These are phyloP conservation scores for Ophioninae sp. DNA, from an alignment of 2,888 invertebrate species.

Conservation along the genomic window DNA sequence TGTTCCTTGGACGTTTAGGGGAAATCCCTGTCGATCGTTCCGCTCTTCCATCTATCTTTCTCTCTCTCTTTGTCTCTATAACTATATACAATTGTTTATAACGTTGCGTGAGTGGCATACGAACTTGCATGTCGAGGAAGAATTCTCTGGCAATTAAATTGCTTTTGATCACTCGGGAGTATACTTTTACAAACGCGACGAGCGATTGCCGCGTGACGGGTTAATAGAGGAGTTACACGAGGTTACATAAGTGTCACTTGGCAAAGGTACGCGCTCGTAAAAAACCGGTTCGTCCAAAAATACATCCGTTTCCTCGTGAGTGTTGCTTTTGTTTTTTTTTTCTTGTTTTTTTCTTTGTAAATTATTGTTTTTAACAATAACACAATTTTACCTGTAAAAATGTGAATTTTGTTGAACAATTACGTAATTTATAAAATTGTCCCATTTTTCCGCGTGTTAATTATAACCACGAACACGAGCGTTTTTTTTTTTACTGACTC, in stretches of 20 bases:
- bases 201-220: background rate
- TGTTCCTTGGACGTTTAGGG: constrained; percentile 17
- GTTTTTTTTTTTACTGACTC: background rate
- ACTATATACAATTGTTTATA: constrained; percentile 40
- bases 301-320: background rate
- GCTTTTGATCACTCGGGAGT: background rate
- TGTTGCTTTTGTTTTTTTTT: background rate
- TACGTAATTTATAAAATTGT: background rate
- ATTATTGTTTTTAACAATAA: background rate
- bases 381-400: background rate
- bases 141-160: background rate
- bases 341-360: too few species aligned
- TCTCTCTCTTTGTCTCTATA: background rate
- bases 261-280: background rate
- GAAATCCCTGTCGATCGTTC: constrained; percentile 7
- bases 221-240: background rate
- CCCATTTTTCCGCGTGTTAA: background rate
- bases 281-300: constrained; percentile 2
- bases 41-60: background rate
- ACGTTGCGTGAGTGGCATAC: background rate
- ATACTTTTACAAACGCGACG: background rate
- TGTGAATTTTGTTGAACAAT: background rate
- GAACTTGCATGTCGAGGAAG: background rate
- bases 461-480: background rate
- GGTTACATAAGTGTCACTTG: background rate